phyloP scores from a whole-genome alignment of 1,140 invertebrate species.

The Rhizoglyphus robini region DNA sequence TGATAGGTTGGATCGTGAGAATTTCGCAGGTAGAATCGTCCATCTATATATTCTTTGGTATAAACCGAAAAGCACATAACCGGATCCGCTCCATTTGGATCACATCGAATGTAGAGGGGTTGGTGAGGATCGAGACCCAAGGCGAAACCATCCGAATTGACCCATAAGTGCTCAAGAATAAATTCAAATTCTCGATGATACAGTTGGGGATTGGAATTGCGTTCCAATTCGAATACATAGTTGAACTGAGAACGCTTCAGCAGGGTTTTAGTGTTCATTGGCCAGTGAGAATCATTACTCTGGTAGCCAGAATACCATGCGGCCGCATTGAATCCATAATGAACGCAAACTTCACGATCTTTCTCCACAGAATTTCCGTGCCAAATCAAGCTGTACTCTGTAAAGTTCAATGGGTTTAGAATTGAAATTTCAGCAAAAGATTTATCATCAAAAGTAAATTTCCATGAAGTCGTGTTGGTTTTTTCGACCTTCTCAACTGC shows the following conservation, averaged over 20 bases:
- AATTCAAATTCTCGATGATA: background rate
- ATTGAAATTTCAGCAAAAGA: background rate
- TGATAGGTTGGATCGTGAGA: background rate
- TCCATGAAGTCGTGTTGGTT: background rate
- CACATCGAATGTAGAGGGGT: background rate
- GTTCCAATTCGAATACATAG: background rate
- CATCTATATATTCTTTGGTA: background rate
- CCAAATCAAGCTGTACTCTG: background rate
- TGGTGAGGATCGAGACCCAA: background rate
- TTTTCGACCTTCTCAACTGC: background rate
- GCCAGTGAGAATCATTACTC: background rate
- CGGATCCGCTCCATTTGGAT: background rate
- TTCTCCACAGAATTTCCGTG: background rate
- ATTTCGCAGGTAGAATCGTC: background rate
- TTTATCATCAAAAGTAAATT: background rate
- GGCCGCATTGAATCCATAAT: background rate
- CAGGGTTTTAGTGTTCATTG: background rate
- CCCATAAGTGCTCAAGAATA: background rate
- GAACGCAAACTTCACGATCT: slow-evolving; percentile 2
- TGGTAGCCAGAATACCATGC: background rate
- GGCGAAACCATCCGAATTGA: background rate
- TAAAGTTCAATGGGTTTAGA: background rate
- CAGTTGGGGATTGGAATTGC: background rate
- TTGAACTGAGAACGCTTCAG: background rate
- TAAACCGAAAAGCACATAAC: background rate